Percentiles rank a stretch among this genome's conserved stretches.
Conservation (phyloP, 2,888 invertebrate species). For the Helleia helle region DNA sequence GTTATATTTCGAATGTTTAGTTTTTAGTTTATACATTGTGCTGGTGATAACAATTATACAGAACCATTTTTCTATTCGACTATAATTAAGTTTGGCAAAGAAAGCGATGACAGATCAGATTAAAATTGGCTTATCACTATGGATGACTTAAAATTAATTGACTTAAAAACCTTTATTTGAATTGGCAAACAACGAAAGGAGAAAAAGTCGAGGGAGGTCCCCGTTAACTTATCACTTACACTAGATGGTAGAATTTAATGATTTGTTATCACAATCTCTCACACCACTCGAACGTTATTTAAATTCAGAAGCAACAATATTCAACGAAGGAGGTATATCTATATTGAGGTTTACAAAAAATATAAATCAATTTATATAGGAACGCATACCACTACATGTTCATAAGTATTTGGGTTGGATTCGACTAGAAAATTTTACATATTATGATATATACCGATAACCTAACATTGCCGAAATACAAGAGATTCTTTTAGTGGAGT, state of each 20-base stretch:
- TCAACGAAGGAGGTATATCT: constrained; percentile 47
- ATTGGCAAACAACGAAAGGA: constrained; percentile 44
- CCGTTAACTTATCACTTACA: constrained; percentile 37
- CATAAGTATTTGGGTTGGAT: constrained; percentile 55
- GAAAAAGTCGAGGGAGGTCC: constrained; percentile 30
- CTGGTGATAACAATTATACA: constrained; percentile 50
- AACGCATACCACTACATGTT: constrained; percentile 50
- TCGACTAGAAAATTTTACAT: constrained; percentile 59
- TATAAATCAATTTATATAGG: constrained; percentile 44
- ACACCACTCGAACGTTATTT: constrained; percentile 43
- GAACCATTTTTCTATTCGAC: constrained; percentile 38
- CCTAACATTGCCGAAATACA: constrained; percentile 38
- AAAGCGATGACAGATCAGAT: constrained; percentile 45
- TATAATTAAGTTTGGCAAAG: constrained; percentile 53
- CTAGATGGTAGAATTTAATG: constrained; percentile 48
- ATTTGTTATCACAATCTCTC: constrained; percentile 53
- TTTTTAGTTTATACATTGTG: constrained; percentile 54
- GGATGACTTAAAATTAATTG: constrained; percentile 72
- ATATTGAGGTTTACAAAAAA: constrained; percentile 34
- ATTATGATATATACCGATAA: constrained; percentile 24
- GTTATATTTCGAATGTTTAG: constrained; percentile 22
- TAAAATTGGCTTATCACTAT: constrained; percentile 56
- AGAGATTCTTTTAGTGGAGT: constrained; percentile 40
- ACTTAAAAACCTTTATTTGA: constrained; percentile 46
- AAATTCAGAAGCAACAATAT: constrained; percentile 33